Base-by-base conservation (phyloP, 2,797 vertebrate species). In the Semotilus atromaculatus region DNA sequence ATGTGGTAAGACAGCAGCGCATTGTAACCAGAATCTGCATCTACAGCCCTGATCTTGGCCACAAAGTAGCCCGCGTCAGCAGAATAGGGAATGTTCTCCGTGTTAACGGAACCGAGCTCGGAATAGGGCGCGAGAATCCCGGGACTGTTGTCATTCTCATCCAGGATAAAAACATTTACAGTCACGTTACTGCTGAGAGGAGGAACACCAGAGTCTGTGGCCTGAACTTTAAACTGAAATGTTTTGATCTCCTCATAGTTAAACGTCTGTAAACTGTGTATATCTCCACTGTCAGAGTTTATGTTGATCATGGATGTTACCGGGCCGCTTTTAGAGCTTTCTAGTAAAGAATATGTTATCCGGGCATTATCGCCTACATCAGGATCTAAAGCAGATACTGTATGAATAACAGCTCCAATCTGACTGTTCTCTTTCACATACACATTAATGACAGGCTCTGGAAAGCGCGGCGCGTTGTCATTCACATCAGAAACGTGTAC, bases 401-500 rank as follows among this genome's bases (percentile, higher is more conserved):
- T 89, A 48, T 88, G 81, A 11, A 94, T 88, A 0, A 62, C 36
- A 19, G 71, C 88, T n/a, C 96, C 97, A 0, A 95, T 90, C 18
- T 91, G 91, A 86, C 96, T 96, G 88, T 95, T 95, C 82, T 95
- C 95, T 43, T 89, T 94, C 0, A 95, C 85, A 74, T 94, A 93
- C 18, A 93, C 80, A 85, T 92, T 91, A 78, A 93, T 81, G 2
- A 86, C 26, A 0, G 90, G 48, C 10, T 93, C 87, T 7, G 64
- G 3, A 58, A 95, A 95, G 29, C n/a, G 45, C 18, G 95, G 95
- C 0, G 91, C 85, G 40, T 95, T 95, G 9, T 95, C 94, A 84
- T 95, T 95, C 29, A 98, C 92, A 86, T 99, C 97, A 0, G 96
- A 96, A 58, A 98, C 90, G 0, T 96, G 90, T 81, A 95, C 88